A percentile compares a stretch with the other conserved stretches of the same genome.
phyloP scores from a whole-genome alignment of 2,888 invertebrate genomes.

The Morinoia aosen region DNA sequence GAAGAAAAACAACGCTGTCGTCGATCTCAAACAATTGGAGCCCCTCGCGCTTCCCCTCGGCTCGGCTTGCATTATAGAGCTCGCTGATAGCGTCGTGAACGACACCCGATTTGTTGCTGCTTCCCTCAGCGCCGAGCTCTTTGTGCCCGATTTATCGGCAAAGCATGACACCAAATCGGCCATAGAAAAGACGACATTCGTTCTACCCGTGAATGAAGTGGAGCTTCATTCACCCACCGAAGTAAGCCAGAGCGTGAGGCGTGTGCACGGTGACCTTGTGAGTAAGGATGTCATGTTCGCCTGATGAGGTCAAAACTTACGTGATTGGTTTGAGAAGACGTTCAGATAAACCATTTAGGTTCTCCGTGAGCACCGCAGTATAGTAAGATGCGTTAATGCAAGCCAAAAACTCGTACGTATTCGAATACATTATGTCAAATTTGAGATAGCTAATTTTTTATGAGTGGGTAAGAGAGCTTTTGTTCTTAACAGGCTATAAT shows the following conservation, averaged over 20 bases:
- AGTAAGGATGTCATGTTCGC: background rate
- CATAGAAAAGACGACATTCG: slow-evolving; percentile 3
- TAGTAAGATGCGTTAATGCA: no score
- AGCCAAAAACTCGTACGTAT: no score
- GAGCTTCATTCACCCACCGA: background rate
- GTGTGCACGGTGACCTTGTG: background rate
- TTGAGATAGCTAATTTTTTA: no score
- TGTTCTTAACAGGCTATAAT: no score
- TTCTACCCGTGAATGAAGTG: background rate
- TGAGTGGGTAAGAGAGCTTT: no score
- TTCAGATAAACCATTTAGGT: background rate
- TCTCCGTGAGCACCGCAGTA: background rate
- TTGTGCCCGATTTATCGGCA: slow-evolving; percentile 40
- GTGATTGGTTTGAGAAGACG: background rate
- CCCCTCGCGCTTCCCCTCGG: background rate
- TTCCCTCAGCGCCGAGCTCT: slow-evolving; percentile 41
- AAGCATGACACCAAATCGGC: slow-evolving; percentile 12
- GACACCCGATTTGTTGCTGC: slow-evolving; percentile 45
- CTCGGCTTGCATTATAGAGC: slow-evolving; percentile 40
- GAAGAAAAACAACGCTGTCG: slow-evolving; percentile 4
- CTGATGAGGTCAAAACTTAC: background rate
- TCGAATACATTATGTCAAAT: no score
- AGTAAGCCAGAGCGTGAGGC: background rate
- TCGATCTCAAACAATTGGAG: slow-evolving; percentile 36
- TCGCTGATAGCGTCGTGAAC: slow-evolving; percentile 38